Conservation (phyloP, 2,888 invertebrate species). For the Watsonalla cultraria region DNA sequence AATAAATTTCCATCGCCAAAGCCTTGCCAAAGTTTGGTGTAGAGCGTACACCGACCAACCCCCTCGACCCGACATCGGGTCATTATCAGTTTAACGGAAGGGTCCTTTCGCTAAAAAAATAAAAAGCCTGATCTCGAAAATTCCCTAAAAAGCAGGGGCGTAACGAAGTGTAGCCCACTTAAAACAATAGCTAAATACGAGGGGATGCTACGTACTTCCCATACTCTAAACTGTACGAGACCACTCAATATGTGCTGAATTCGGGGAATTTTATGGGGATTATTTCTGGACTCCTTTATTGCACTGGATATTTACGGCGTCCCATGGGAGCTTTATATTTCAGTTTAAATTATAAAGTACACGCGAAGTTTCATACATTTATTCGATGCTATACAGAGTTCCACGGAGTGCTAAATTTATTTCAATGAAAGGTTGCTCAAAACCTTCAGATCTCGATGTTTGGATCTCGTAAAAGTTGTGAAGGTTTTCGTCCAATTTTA, state of each 20-base stretch:
- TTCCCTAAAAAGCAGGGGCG: slow-evolving; percentile 64
- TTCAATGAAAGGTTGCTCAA: neutral
- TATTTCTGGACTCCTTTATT: slow-evolving; percentile 61
- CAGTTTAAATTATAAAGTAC: slow-evolving; percentile 48
- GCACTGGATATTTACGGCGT: slow-evolving; percentile 59
- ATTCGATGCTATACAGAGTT: slow-evolving; percentile 8
- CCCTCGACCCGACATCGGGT: slow-evolving; percentile 39
- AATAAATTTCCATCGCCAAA: slow-evolving; percentile 69
- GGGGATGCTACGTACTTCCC: slow-evolving; percentile 58
- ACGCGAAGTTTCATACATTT: slow-evolving; percentile 23
- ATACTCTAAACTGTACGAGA: slow-evolving; percentile 59
- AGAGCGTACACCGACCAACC: slow-evolving; percentile 28
- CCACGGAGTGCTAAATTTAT: slow-evolving; percentile 8
- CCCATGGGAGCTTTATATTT: slow-evolving; percentile 56
- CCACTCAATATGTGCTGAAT: slow-evolving; percentile 75
- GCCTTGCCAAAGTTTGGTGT: slow-evolving; percentile 45
- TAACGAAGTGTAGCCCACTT: slow-evolving; percentile 75
- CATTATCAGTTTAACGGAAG: slow-evolving; percentile 75
- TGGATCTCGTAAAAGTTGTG: slow-evolving; percentile 4
- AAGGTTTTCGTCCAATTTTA: slow-evolving; percentile 19
- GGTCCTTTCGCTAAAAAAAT: slow-evolving; percentile 59
- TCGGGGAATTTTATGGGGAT: slow-evolving; percentile 62
- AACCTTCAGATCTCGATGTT: neutral
- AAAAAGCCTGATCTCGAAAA: slow-evolving; percentile 64
- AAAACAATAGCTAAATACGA: slow-evolving; percentile 76